phyloP scores from a whole-genome alignment of 2,888 invertebrate genomes.

The Lepidochitona cinerea region DNA sequence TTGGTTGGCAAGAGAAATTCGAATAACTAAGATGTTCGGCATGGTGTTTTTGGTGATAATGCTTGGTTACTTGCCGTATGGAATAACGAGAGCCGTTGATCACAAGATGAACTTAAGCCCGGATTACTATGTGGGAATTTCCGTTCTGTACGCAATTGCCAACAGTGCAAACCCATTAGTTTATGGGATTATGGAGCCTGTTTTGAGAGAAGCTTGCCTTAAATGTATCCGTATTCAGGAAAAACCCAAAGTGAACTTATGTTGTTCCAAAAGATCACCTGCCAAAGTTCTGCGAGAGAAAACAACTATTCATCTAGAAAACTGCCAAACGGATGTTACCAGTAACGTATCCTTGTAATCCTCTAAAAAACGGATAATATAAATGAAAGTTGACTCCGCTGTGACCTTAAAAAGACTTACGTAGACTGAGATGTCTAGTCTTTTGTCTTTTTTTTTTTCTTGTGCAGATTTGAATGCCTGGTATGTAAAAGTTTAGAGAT shows the following conservation, averaged over 20 bases:
- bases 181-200: conserved; percentile 67
- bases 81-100: conserved; percentile 64
- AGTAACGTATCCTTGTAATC: not conserved
- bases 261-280: not conserved
- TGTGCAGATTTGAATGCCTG: too few relatives aligned
- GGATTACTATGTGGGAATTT: conserved; percentile 66
- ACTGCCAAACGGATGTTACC: not conserved
- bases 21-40: conserved; percentile 70
- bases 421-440: too few relatives aligned
- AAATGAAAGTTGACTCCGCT: too few relatives aligned
- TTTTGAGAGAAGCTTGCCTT: conserved; percentile 57
- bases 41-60: conserved; percentile 67
- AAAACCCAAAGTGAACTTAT: not conserved
- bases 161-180: conserved; percentile 66
- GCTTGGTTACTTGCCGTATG: conserved; percentile 67
- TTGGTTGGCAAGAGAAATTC: conserved; percentile 64
- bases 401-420: too few relatives aligned
- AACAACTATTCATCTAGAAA: not conserved
- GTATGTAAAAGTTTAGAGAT: too few relatives aligned
- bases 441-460: too few relatives aligned
- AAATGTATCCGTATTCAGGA: conserved; percentile 1
- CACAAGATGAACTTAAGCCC: conserved; percentile 55
- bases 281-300: not conserved
- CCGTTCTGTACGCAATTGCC: conserved; percentile 67
- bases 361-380: too few relatives aligned